These are phyloP conservation scores for Callorhinus ursinus DNA, from an alignment of 2,113 vertebrate species.

Conservation along the genomic window DNA sequence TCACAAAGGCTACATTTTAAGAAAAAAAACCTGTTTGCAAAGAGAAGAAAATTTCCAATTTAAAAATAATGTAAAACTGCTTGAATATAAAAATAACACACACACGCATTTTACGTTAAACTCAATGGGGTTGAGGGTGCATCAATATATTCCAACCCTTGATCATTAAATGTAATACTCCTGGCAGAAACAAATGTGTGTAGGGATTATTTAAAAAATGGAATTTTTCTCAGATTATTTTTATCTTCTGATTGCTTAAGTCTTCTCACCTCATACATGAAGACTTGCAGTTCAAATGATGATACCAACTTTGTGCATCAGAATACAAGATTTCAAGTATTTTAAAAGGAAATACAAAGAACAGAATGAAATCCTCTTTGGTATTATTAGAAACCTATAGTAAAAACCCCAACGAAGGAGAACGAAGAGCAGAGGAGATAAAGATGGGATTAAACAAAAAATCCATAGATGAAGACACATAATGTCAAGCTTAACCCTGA, in stretches of 20 bases:
- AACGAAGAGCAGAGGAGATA: neutral
- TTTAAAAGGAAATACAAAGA: neutral
- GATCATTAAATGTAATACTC: neutral
- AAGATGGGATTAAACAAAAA: conserved; percentile 12
- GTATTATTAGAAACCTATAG: neutral
- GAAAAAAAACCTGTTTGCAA: neutral
- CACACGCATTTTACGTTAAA: neutral
- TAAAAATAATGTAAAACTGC: neutral
- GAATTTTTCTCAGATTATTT: neutral
- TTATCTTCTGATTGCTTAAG: neutral
- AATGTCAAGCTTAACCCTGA: neutral
- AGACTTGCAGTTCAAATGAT: neutral
- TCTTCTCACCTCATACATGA: neutral
- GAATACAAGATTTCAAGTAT: neutral
- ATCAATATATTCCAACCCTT: neutral
- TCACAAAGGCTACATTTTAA: neutral
- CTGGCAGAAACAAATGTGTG: neutral
- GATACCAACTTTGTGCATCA: neutral
- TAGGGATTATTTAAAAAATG: neutral
- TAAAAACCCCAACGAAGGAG: neutral
- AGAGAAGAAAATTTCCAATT: neutral
- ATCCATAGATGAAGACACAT: neutral
- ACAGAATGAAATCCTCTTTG: neutral
- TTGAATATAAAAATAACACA: neutral
- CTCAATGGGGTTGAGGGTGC: neutral